Conservation (phyloP, 2,888 invertebrate genomes). For the Aspidiotus rigidus region DNA sequence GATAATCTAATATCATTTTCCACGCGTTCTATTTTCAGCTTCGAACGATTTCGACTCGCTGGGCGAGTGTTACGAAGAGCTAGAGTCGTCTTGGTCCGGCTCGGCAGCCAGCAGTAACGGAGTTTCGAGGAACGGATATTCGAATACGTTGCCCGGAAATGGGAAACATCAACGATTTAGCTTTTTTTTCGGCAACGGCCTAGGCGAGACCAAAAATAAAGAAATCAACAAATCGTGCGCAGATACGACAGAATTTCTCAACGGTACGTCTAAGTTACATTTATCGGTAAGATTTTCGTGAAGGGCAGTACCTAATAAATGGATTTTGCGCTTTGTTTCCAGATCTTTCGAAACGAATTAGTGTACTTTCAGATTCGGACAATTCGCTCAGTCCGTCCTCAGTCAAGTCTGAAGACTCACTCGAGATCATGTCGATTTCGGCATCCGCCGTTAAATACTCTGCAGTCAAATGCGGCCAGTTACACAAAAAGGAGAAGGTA, state of each 20-base stretch:
- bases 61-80: conserved; percentile 31
- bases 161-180: conserved; percentile 27
- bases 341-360: conserved; percentile 27
- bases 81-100: conserved; percentile 28
- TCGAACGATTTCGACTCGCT: conserved; percentile 18
- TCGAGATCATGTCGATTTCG: conserved; percentile 35
- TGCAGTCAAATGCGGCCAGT: conserved; percentile 39
- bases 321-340: background rate
- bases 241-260: conserved; percentile 21
- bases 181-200: conserved; percentile 22
- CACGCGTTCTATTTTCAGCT: conserved; percentile 8
- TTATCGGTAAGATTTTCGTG: background rate
- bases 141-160: conserved; percentile 17
- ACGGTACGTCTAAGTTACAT: conserved; percentile 16
- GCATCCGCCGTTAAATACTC: conserved; percentile 35
- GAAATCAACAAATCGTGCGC: conserved; percentile 14
- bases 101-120: conserved; percentile 25
- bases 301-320: background rate
- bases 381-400: conserved; percentile 26
- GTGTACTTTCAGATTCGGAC: conserved; percentile 26
- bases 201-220: conserved; percentile 17
- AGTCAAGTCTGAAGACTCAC: conserved; percentile 31
- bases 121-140: conserved; percentile 14
- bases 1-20: background rate
- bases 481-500: conserved; percentile 39